Percentiles rank a stretch among this genome's conserved stretches.
Evolutionary conservation across 2,888 invertebrate species (phyloP).

Genomic region (Stenoptilia bipunctidactyla): DNA sequence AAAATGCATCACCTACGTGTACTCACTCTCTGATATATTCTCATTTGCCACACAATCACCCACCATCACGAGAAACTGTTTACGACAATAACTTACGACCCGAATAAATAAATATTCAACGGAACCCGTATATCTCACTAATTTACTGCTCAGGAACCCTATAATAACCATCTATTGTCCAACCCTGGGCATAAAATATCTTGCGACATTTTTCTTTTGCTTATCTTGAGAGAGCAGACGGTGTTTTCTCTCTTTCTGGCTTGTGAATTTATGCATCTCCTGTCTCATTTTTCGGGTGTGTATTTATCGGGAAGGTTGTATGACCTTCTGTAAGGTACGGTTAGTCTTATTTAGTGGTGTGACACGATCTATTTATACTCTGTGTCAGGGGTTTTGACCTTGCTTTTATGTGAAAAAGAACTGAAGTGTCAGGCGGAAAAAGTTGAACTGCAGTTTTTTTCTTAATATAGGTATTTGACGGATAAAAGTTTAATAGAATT

Average conservation of each 20-base stretch:
- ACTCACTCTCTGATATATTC: too few species aligned
- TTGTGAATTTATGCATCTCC: slow-evolving; percentile 12
- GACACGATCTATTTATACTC: slow-evolving; percentile 60
- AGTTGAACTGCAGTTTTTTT: too few species aligned
- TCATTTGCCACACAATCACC: background rate
- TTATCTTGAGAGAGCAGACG: slow-evolving; percentile 60
- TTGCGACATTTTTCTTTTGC: slow-evolving; percentile 64
- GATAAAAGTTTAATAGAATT: too few species aligned
- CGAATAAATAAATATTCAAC: slow-evolving; percentile 65
- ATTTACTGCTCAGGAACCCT: slow-evolving; percentile 61
- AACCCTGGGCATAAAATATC: slow-evolving; percentile 55
- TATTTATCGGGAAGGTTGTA: slow-evolving; percentile 37
- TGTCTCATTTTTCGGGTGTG: slow-evolving; percentile 23
- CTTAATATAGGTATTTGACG: too few species aligned
- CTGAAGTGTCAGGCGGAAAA: too few species aligned
- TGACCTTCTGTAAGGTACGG: slow-evolving; percentile 38
- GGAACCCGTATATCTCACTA: slow-evolving; percentile 60
- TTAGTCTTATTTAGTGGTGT: slow-evolving; percentile 63
- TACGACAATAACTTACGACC: slow-evolving; percentile 11
- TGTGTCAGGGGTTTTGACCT: slow-evolving; percentile 9
- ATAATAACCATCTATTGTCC: slow-evolving; percentile 62
- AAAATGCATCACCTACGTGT: too few species aligned
- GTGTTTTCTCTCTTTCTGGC: slow-evolving; percentile 25
- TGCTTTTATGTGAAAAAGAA: background rate
- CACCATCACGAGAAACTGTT: slow-evolving; percentile 6